These are phyloP conservation scores for Cerastis rubricosa DNA, from an alignment of 2,888 invertebrate species.

Conservation along the genomic window DNA sequence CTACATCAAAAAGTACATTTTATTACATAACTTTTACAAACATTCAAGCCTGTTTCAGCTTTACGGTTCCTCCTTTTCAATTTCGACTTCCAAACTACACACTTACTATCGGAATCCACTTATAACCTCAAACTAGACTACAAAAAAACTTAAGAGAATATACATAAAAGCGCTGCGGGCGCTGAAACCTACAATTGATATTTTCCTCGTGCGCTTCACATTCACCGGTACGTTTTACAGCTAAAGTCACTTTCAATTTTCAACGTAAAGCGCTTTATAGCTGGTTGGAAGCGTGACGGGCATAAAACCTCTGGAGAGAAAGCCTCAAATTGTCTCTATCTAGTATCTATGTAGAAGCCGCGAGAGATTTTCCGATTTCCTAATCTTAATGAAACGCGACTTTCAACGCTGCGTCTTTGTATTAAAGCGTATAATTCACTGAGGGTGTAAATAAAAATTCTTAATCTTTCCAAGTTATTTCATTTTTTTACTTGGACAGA, in stretches of 20 bases:
- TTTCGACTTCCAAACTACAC: conserved; percentile 37
- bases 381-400: conserved; percentile 61
- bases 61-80: conserved; percentile 38
- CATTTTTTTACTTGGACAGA: conserved; percentile 77
- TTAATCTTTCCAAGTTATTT: conserved; percentile 75
- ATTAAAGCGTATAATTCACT: conserved; percentile 59
- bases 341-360: conserved; percentile 71
- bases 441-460: conserved; percentile 61
- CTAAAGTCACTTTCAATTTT: conserved; percentile 89
- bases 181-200: conserved; percentile 82
- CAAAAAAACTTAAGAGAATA: conserved; percentile 65
- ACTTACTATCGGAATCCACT: conserved; percentile 57
- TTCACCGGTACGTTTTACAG: conserved; percentile 85
- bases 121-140: conserved; percentile 58
- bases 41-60: conserved; percentile 16
- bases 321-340: conserved; percentile 81
- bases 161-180: conserved; percentile 73
- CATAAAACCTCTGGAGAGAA: conserved; percentile 80
- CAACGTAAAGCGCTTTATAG: conserved; percentile 87
- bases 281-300: conserved; percentile 83
- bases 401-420: conserved; percentile 62
- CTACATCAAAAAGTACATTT: not conserved
- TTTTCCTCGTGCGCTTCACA: conserved; percentile 78
- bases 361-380: conserved; percentile 74
- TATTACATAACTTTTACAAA: conserved; percentile 14